phyloP scores from a whole-genome alignment of 2,888 invertebrate species.

The Eupsilia transversa region DNA sequence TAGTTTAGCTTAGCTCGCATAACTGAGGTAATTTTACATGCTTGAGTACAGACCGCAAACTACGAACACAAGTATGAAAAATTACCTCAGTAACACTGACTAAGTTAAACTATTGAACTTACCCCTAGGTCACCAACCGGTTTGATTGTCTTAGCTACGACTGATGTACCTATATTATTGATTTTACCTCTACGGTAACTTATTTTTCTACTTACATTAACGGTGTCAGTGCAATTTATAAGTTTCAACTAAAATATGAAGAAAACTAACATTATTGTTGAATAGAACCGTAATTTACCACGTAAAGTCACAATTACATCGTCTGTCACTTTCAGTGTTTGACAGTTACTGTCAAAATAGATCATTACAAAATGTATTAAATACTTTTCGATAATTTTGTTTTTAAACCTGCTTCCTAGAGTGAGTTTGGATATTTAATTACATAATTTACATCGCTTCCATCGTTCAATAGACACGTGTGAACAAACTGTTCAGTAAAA shows the following conservation, averaged over 20 bases:
- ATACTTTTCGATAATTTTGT: constrained; percentile 21
- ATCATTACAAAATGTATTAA: background rate
- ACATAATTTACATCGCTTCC: background rate
- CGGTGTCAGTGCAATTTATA: background rate
- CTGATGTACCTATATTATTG: background rate
- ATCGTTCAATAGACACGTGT: background rate
- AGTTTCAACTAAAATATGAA: background rate
- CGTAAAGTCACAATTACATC: background rate
- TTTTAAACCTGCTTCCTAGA: background rate
- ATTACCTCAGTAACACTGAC: too few relatives aligned
- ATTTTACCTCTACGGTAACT: background rate
- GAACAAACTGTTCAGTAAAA: background rate
- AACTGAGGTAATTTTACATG: too few relatives aligned
- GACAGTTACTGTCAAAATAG: constrained; percentile 6
- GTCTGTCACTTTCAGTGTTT: constrained; percentile 6
- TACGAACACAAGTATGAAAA: too few relatives aligned
- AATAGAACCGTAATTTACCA: background rate
- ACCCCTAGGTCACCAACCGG: too few relatives aligned
- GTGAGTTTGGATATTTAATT: background rate
- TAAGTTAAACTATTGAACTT: too few relatives aligned
- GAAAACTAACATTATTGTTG: background rate
- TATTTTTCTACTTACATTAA: constrained; percentile 24
- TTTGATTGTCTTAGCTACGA: background rate
- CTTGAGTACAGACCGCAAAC: too few relatives aligned
- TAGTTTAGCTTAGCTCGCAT: too few relatives aligned